These are phyloP conservation scores for Struthidea cinerea DNA, from an alignment of 2,113 vertebrate species.

Conservation along the genomic window DNA sequence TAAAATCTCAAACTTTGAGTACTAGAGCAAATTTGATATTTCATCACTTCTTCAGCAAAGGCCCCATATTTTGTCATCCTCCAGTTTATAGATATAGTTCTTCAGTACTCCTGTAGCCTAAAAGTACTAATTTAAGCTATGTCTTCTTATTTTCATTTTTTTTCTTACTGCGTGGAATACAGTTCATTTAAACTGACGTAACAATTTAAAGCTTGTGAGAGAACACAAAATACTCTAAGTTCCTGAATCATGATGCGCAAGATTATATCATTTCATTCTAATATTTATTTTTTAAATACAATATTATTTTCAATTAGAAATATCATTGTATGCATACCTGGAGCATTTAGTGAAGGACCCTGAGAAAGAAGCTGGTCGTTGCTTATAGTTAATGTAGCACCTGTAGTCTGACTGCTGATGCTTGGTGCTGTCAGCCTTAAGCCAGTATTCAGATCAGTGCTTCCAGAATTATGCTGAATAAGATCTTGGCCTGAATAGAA, in stretches of 20 bases:
- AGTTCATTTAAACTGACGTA: neutral
- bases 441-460: slow-evolving; percentile 74
- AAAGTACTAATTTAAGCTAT: neutral
- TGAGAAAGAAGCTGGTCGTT: slow-evolving; percentile 86
- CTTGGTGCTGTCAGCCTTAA: slow-evolving; percentile 74
- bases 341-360: slow-evolving; percentile 59
- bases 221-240: neutral
- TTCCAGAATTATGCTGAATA: slow-evolving; percentile 73
- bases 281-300: neutral
- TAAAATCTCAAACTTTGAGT: neutral
- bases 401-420: slow-evolving; percentile 67
- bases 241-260: neutral
- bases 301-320: neutral
- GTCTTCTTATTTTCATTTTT: neutral
- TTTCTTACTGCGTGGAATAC: neutral
- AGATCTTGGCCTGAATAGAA: slow-evolving; percentile 81
- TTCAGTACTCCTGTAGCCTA: neutral
- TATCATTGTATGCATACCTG: slow-evolving; percentile 25
- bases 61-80: neutral
- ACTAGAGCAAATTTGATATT: neutral
- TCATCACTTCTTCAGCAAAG: neutral
- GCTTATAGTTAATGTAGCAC: slow-evolving; percentile 78
- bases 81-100: neutral
- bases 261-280: neutral
- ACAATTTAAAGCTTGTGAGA: neutral